These are phyloP conservation scores for Yoshiicerus persimilis DNA, from an alignment of 1,140 invertebrate species.

Conservation along the genomic window DNA sequence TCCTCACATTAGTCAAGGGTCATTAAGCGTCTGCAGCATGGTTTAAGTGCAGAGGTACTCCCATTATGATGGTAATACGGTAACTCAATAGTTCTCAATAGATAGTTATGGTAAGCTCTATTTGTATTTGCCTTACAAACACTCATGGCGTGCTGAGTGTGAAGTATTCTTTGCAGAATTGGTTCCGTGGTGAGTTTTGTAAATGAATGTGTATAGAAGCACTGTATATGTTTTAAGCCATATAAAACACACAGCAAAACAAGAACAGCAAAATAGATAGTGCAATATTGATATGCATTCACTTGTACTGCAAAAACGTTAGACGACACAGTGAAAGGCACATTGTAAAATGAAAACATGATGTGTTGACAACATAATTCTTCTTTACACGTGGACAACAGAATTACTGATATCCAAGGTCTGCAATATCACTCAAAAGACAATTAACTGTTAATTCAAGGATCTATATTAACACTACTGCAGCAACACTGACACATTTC, in stretches of 20 bases:
- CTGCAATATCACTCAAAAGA: neutral
- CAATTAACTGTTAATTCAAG: neutral
- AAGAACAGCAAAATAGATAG: too few species aligned
- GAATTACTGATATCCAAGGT: neutral
- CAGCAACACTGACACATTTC: neutral
- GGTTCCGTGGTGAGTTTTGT: neutral
- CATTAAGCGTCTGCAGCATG: neutral
- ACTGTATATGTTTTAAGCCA: neutral
- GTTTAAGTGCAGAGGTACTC: neutral
- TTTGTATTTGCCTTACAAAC: neutral
- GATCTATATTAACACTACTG: neutral
- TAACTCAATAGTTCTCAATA: neutral
- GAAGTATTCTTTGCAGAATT: neutral
- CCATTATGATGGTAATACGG: neutral
- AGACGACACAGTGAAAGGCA: neutral
- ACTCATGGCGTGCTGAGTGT: neutral
- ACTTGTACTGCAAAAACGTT: neutral
- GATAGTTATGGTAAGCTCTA: neutral
- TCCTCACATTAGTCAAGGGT: neutral
- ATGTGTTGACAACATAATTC: neutral
- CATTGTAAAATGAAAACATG: neutral
- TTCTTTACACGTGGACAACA: neutral
- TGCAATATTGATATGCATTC: neutral
- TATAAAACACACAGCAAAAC: too few species aligned
- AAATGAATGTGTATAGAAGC: neutral